phyloP scores from a whole-genome alignment of 2,888 invertebrate genomes.

The Nebria brevicollis region DNA sequence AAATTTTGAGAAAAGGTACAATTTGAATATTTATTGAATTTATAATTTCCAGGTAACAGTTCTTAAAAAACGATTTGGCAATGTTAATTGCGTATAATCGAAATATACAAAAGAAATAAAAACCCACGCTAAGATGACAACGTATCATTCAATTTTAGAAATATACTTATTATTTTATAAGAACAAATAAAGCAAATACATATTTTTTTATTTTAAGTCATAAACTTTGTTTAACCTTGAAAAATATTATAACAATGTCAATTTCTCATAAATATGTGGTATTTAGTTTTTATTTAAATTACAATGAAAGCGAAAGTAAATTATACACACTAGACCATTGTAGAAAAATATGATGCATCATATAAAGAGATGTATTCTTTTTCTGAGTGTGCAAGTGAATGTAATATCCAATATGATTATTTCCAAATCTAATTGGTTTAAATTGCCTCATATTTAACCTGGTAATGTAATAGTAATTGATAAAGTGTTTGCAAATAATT shows the following conservation, averaged over 20 bases:
- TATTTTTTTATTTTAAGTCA: no score
- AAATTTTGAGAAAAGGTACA: neutral
- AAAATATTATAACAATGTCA: neutral
- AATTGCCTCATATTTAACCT: neutral
- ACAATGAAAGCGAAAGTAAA: neutral
- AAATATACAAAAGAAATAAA: no score
- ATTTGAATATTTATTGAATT: no score
- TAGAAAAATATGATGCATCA: neutral
- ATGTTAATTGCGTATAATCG: no score
- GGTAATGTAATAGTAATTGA: neutral
- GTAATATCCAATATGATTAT: neutral
- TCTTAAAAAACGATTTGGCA: no score
- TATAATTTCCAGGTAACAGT: no score
- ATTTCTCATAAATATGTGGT: neutral
- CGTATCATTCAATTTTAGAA: no score
- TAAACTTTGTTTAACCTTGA: neutral
- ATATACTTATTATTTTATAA: no score
- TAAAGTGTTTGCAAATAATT: neutral
- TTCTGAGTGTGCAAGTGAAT: neutral
- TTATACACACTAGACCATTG: neutral
- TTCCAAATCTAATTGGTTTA: neutral
- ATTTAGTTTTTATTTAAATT: no score
- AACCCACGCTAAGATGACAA: no score
- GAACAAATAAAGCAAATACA: no score
- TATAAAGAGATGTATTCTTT: neutral